Percentiles rank a stretch among this genome's conserved stretches.
These are phyloP conservation scores for Heteromyza rotundicornis DNA, from an alignment of 2,888 invertebrate species.

Conservation along the genomic window DNA sequence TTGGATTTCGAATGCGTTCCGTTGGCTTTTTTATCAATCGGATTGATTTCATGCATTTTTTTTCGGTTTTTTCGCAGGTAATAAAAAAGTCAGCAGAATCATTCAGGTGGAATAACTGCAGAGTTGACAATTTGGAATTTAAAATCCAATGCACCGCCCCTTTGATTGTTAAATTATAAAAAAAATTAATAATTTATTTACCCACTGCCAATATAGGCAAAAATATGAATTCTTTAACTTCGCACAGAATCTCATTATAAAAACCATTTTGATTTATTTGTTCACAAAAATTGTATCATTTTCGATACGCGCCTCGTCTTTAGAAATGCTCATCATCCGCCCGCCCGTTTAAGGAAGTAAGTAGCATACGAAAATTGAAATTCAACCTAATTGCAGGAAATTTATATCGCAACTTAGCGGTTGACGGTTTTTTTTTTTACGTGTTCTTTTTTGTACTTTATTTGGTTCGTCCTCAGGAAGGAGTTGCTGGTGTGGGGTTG, in stretches of 20 bases:
- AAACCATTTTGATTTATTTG: slow-evolving; percentile 9
- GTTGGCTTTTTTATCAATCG: slow-evolving; percentile 36
- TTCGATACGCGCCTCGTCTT: slow-evolving; percentile 14
- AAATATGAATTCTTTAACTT: too few relatives aligned
- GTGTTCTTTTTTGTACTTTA: slow-evolving; percentile 20
- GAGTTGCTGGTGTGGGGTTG: slow-evolving; percentile 19
- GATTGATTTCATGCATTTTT: slow-evolving; percentile 43
- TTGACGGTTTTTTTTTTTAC: slow-evolving; percentile 42
- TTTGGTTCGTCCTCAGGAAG: slow-evolving; percentile 8
- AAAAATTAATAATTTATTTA: too few relatives aligned
- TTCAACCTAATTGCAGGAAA: slow-evolving; percentile 59
- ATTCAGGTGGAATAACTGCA: slow-evolving; percentile 57
- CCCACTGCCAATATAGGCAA: too few relatives aligned
- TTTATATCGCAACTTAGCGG: slow-evolving; percentile 51
- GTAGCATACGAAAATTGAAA: slow-evolving; percentile 51
- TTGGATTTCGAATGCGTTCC: slow-evolving; percentile 21
- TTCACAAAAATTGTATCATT: slow-evolving; percentile 19
- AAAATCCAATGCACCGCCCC: too few relatives aligned
- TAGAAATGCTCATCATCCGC: too few relatives aligned
- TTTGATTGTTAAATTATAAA: too few relatives aligned
- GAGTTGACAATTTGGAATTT: slow-evolving; percentile 37
- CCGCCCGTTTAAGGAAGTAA: too few relatives aligned
- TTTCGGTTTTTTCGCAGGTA: slow-evolving; percentile 35
- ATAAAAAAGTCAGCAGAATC: background rate
- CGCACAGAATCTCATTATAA: slow-evolving; percentile 6